A percentile compares a stretch with the other conserved stretches of the same genome.
These are phyloP conservation scores for Rhombomys opimus DNA, from an alignment of 2,113 vertebrate genomes.

Conservation along the genomic window DNA sequence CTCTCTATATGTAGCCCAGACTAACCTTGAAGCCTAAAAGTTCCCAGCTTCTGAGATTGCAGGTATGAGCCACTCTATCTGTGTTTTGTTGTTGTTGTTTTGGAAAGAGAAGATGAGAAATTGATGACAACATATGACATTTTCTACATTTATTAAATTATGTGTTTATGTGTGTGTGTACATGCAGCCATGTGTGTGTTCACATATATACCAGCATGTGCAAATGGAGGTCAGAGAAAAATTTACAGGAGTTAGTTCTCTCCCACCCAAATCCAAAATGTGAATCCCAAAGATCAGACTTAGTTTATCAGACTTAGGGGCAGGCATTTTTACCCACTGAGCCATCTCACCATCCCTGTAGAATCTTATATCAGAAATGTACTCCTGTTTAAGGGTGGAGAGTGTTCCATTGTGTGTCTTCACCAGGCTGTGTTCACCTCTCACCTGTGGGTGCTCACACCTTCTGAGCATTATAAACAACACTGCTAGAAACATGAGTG, in stretches of 20 bases:
- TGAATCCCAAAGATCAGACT: not conserved
- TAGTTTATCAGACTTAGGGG: not conserved
- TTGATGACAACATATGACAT: not conserved
- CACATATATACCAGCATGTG: not conserved
- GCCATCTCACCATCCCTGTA: not conserved
- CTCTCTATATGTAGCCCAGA: not conserved
- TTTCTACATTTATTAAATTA: not conserved
- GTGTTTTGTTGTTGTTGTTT: not conserved
- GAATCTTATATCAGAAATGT: not conserved
- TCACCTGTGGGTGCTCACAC: not conserved
- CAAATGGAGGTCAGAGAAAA: not conserved
- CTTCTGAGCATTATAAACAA: not conserved
- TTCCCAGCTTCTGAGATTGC: not conserved
- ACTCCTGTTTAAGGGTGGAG: not conserved
- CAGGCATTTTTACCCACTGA: not conserved
- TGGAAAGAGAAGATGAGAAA: not conserved
- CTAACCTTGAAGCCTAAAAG: not conserved
- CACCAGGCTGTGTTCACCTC: not conserved
- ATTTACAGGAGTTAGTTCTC: not conserved
- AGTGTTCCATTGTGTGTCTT: not conserved
- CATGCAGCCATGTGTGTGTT: not conserved
- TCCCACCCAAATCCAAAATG: no score
- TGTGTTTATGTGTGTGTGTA: not conserved
- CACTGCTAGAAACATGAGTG: not conserved
- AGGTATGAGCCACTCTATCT: no score